These are phyloP conservation scores for Onychomys leucogaster DNA, from an alignment of 2,797 vertebrate genomes.

Conservation along the genomic window DNA sequence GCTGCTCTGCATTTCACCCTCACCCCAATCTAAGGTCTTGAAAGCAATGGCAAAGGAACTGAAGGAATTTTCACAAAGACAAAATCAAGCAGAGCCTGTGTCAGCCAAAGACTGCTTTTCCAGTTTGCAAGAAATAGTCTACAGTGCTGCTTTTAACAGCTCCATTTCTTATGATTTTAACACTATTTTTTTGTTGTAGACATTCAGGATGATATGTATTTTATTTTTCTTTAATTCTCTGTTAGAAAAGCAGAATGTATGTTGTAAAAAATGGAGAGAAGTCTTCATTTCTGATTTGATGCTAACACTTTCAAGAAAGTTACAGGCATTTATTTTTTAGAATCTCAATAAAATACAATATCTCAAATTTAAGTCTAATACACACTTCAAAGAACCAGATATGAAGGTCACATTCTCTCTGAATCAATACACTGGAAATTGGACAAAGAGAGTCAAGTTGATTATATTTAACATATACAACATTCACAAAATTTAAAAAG, in stretches of 20 bases:
- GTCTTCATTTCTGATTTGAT: conserved; percentile 15
- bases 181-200: neutral
- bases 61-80: neutral
- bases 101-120: neutral
- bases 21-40: neutral
- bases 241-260: neutral
- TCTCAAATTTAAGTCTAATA: conserved; percentile 32
- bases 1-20: conserved; percentile 43
- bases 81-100: conserved; percentile 35
- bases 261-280: neutral
- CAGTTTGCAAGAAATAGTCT: neutral
- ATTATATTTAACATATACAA: neutral
- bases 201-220: conserved; percentile 4
- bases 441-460: conserved; percentile 1
- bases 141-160: conserved; percentile 20
- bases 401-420: conserved; percentile 20
- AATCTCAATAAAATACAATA: conserved; percentile 25
- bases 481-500: conserved; percentile 37
- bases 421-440: neutral
- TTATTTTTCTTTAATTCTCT: conserved; percentile 42
- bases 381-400: neutral
- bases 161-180: conserved; percentile 35
- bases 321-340: conserved; percentile 1
- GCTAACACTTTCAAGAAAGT: neutral
- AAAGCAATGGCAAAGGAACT: conserved; percentile 42